Evolutionary conservation across 2,797 vertebrate species (phyloP).

Genomic region (Heterohyrax brucei): DNA sequence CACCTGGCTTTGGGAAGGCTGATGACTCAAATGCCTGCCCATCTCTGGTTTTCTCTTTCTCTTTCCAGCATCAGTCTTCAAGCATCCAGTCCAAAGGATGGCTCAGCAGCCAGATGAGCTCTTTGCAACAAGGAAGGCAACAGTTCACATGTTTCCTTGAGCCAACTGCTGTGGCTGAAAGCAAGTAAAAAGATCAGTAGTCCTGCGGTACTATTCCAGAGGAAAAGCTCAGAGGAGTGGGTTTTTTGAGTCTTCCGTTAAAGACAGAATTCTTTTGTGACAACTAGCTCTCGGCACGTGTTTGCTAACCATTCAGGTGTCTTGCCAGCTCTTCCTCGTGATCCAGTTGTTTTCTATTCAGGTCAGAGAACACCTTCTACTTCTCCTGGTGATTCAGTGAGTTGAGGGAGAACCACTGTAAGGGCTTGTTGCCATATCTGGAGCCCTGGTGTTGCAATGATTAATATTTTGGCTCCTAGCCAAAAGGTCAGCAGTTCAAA

Average conservation of each 20-base stretch:
- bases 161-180: slow-evolving; percentile 23
- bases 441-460: too few relatives aligned
- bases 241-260: background rate
- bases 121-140: slow-evolving; percentile 51
- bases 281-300: background rate
- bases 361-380: background rate
- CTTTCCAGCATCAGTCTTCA: background rate
- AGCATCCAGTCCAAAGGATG: background rate
- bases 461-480: too few relatives aligned
- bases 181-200: slow-evolving; percentile 49
- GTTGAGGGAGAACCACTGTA: background rate
- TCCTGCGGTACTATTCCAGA: slow-evolving; percentile 40
- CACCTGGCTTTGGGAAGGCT: slow-evolving; percentile 77
- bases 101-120: slow-evolving; percentile 2
- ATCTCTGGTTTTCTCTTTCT: slow-evolving; percentile 53
- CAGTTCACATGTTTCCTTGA: slow-evolving; percentile 34
- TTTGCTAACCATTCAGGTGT: background rate
- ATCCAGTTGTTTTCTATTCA: background rate
- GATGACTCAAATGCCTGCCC: slow-evolving; percentile 78
- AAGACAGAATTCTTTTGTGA: slow-evolving; percentile 26
- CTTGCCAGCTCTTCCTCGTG: background rate
- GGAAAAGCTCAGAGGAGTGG: slow-evolving; percentile 61
- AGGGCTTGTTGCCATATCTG: slow-evolving; percentile 18
- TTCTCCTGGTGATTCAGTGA: background rate
- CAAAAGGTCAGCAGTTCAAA: too few relatives aligned